Base-by-base conservation (phyloP, 2,113 vertebrate genomes). In the Labeo rohita region DNA sequence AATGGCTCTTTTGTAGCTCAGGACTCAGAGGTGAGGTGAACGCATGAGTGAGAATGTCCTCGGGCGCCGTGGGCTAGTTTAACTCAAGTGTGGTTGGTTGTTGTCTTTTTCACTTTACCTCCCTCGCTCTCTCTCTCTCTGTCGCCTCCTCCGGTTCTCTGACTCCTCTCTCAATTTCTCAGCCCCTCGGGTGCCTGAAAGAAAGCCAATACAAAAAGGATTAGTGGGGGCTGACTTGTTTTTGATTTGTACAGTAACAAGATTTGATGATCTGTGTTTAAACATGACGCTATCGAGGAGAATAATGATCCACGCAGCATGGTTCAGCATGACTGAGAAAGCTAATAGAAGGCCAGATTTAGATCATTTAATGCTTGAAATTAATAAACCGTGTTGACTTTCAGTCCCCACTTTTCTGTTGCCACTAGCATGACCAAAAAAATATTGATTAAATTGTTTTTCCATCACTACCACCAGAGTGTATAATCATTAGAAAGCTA, bases 171-270 rank as follows among this genome's bases (percentile, higher is more conserved):
- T 73, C 66, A 50, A 52, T 79, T 63, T 68, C 75, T 65, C 70
- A 10, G 74, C 65, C 34, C 49, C 72, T 47, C 39, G 52, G 70
- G 59, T n/a, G 47, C 45, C 45, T 52, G 80, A 82, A 36, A 82
- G 80, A 66, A 82, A 70, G 80, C 63, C 80, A 82, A 70, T 70
- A 21, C 80, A 54, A 52, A 36, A 36, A 82, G 80, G 80, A 82
- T 82, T 70, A 82, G 63, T 70, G 80, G 80, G 47, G 80, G 63
- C 15, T 50, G 47, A 52, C 80, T 82, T 68, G 80, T 82, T 82
- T 70, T 68, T 82, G 63, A 82, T 82, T 82, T 82, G 45, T 70
- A 70, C 47, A 82, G 63, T 52, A 82, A 82, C 28, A n/a, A 82
- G 63, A 39, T 82, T 70, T 68, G 63, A 82, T 82, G 63, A 47